Evolutionary conservation across 2,113 vertebrate species (phyloP), one percentile per base, ranked within the genome.

Genomic region (Heterochromis multidens): DNA sequence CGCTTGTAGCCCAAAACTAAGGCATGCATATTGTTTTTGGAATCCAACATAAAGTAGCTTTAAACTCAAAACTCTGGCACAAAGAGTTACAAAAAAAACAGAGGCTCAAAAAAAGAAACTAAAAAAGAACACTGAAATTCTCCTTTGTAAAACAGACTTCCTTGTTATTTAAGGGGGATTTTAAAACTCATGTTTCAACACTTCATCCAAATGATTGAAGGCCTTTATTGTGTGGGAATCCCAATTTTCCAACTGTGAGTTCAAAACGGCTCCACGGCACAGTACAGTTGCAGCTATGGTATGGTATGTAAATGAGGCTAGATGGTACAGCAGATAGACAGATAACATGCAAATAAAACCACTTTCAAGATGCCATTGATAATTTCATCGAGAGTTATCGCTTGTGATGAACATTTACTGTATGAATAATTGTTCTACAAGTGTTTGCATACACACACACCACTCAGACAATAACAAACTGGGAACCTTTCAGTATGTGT

Each of bases 341-440:
- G 61, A 88, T 76, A 86, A 77, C 19, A 92, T 86, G 89, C 87
- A 93, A 92, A 92, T 90, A 5, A 83, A 63, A 23, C 65, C 27
- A 6, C 6, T 2, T 3, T 10, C 57, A 37, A 43, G 37, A 82
- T 90, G 60, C 52, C 57, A 74, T 46, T 43, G 70, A 77, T 35
- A 82, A 46, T 74, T 74, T 40, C 43, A 62, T 17, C 4, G 54
- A 80, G 74, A 37, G 77, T 57, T 56, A 58, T 57, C 74, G 70
- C 46, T 81, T 61, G 61, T n/a, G n/a, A 65, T 85, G 35, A 58
- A 37, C 2, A 10, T 82, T 62, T 23, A 81, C 11, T 16, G 19
- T 59, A 12, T 29, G 59, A 9, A 63, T 77, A 90, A 86, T 61
- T 80, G 84, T 8, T 87, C 61, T 31, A 76, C 81, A 87, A 82